These are phyloP conservation scores for Melipona beecheii DNA, from an alignment of 2,888 invertebrate genomes.

Conservation along the genomic window DNA sequence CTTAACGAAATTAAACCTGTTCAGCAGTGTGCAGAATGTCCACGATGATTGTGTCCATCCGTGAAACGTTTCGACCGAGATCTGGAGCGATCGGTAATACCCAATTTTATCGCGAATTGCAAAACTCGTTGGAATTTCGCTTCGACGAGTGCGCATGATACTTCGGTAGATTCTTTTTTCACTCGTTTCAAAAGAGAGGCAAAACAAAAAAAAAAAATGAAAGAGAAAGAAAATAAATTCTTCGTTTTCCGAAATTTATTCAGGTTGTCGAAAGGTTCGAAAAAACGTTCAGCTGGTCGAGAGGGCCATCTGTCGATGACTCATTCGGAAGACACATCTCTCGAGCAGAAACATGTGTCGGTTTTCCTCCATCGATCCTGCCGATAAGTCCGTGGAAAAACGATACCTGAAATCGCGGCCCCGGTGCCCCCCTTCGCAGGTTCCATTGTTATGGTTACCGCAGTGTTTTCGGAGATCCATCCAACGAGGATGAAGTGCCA, in stretches of 20 bases:
- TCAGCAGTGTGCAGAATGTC: slow-evolving; percentile 39
- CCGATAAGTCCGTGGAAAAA: slow-evolving; percentile 38
- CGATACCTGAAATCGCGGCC: slow-evolving; percentile 65
- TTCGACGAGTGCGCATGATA: not conserved
- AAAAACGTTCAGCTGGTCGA: not conserved
- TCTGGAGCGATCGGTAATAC: slow-evolving; percentile 34
- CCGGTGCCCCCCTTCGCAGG: slow-evolving; percentile 37
- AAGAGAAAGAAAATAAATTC: too few species aligned
- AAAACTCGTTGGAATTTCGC: not conserved
- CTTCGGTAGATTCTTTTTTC: not conserved
- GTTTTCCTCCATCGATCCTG: slow-evolving; percentile 16
- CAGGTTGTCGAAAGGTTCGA: too few species aligned
- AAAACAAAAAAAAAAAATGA: too few species aligned
- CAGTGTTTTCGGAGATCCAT: slow-evolving; percentile 66
- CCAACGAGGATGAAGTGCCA: slow-evolving; percentile 66
- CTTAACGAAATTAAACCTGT: slow-evolving; percentile 73
- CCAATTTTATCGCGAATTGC: slow-evolving; percentile 5
- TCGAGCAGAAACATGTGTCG: not conserved
- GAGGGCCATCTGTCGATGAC: slow-evolving; percentile 40
- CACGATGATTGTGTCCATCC: slow-evolving; percentile 33
- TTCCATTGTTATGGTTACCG: slow-evolving; percentile 75
- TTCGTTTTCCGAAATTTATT: not conserved
- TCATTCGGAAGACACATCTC: slow-evolving; percentile 10
- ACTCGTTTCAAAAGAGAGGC: not conserved
- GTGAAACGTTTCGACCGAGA: slow-evolving; percentile 35